Evolutionary conservation across 2,113 vertebrate genomes (phyloP).

Genomic region (Pterocles burchelli): DNA sequence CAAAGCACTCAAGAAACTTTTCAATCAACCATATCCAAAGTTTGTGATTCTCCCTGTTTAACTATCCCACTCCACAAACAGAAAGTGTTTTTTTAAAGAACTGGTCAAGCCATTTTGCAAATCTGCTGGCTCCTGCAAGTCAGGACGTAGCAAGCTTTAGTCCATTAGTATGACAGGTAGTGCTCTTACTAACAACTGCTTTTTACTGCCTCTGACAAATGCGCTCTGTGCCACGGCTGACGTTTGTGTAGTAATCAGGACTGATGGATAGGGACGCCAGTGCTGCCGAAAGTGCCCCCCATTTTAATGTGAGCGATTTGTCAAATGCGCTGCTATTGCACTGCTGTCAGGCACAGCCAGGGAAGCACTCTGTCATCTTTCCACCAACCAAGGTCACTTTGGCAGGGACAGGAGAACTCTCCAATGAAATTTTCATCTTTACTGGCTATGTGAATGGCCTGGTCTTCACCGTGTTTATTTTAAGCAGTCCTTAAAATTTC

Average conservation of each 20-base stretch:
- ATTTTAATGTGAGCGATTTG: slow-evolving; percentile 84
- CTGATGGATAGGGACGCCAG: slow-evolving; percentile 86
- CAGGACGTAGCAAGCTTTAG: slow-evolving; percentile 55
- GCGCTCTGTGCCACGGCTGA: slow-evolving; percentile 79
- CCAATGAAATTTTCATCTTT: slow-evolving; percentile 68
- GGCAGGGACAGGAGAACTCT: slow-evolving; percentile 72
- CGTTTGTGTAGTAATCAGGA: slow-evolving; percentile 87
- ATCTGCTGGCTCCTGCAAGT: slow-evolving; percentile 52
- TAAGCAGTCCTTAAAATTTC: not conserved
- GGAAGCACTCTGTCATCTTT: slow-evolving; percentile 81
- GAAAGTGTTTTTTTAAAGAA: slow-evolving; percentile 30
- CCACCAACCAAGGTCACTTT: slow-evolving; percentile 87
- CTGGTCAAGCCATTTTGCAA: slow-evolving; percentile 52
- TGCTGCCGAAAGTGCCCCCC: slow-evolving; percentile 82
- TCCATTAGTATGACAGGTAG: slow-evolving; percentile 83
- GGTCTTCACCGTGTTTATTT: slow-evolving; percentile 51
- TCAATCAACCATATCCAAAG: not conserved
- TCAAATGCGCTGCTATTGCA: slow-evolving; percentile 80
- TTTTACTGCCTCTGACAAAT: slow-evolving; percentile 86
- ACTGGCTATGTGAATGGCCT: slow-evolving; percentile 39
- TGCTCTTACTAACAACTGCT: slow-evolving; percentile 83
- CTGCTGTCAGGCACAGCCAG: slow-evolving; percentile 78
- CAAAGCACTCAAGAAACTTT: not conserved
- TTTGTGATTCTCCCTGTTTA: not conserved
- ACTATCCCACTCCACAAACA: not conserved